Conservation (phyloP, 2,888 invertebrate species). For the Antheraea assamensis region DNA sequence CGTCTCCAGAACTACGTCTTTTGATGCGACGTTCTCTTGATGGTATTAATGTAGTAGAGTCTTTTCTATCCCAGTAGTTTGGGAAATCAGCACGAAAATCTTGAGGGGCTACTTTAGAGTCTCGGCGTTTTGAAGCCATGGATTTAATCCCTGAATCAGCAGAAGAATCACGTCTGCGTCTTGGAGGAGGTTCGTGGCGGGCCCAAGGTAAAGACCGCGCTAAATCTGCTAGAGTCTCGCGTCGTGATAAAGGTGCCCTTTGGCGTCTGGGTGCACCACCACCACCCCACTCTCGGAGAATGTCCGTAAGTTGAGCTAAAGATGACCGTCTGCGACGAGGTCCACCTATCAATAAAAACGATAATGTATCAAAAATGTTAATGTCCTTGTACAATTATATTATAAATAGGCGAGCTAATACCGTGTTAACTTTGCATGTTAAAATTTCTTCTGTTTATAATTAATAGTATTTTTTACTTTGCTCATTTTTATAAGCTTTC, state of each 20-base stretch:
- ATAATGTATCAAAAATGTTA: background rate
- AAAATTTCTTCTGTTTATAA: too few species aligned
- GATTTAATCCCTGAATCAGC: constrained; percentile 93
- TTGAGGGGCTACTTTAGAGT: constrained; percentile 86
- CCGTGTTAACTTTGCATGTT: background rate
- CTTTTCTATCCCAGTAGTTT: constrained; percentile 86
- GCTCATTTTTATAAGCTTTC: background rate
- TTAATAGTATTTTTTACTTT: background rate
- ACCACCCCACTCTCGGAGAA: constrained; percentile 93
- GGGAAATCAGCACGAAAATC: constrained; percentile 88
- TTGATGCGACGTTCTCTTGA: constrained; percentile 72
- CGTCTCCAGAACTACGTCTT: constrained; percentile 85
- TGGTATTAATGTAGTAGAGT: constrained; percentile 82
- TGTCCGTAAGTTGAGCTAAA: constrained; percentile 93
- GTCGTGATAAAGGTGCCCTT: constrained; percentile 87
- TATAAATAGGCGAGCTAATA: too few species aligned
- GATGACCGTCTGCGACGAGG: constrained; percentile 91
- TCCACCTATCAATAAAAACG: constrained; percentile 64
- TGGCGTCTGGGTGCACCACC: constrained; percentile 80
- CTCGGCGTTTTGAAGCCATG: constrained; percentile 86
- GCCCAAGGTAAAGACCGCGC: constrained; percentile 93
- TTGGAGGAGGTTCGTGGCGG: constrained; percentile 81
- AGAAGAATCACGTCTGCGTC: constrained; percentile 93
- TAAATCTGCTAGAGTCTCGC: constrained; percentile 94
- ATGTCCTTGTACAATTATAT: background rate